These are phyloP conservation scores for Liodrosophila aerea DNA, from an alignment of 2,888 invertebrate genomes.

Conservation along the genomic window DNA sequence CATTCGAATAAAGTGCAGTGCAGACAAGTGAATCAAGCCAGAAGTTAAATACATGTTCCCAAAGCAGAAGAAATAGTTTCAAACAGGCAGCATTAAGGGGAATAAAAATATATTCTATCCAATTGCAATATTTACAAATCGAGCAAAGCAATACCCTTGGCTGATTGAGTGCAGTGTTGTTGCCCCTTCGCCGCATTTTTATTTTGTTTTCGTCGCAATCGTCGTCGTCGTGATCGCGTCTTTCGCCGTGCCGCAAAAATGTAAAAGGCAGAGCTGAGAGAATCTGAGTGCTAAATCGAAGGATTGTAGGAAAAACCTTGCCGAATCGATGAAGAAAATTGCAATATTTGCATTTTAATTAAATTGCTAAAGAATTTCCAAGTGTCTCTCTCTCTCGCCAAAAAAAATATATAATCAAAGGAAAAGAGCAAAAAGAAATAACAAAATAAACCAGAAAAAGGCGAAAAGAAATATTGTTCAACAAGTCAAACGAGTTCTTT, in stretches of 20 bases:
- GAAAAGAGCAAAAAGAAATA: slow-evolving; percentile 42
- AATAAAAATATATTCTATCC: neutral
- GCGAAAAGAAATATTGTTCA: slow-evolving; percentile 81
- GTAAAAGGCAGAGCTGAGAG: slow-evolving; percentile 39
- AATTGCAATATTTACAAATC: slow-evolving; percentile 2
- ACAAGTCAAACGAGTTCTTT: slow-evolving; percentile 82
- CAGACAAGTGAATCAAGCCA: slow-evolving; percentile 23
- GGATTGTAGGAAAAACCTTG: slow-evolving; percentile 15
- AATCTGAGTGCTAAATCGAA: slow-evolving; percentile 17
- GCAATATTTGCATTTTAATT: slow-evolving; percentile 59
- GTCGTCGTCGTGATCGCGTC: slow-evolving; percentile 29
- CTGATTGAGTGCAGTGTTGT: neutral
- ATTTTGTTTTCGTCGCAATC: slow-evolving; percentile 61
- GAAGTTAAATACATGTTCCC: neutral
- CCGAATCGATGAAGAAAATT: slow-evolving; percentile 41
- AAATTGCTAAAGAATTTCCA: slow-evolving; percentile 50
- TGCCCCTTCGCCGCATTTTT: slow-evolving; percentile 48
- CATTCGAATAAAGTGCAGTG: slow-evolving; percentile 17
- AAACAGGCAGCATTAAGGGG: neutral
- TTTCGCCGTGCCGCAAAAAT: slow-evolving; percentile 50
- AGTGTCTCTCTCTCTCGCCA: slow-evolving; percentile 39
- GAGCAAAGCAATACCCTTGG: too few relatives aligned
- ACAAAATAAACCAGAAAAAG: slow-evolving; percentile 59
- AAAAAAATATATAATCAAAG: slow-evolving; percentile 53
- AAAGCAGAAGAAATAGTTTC: neutral